Evolutionary conservation across 2,797 vertebrate species (phyloP).

Genomic region (Muscicapa comitata): DNA sequence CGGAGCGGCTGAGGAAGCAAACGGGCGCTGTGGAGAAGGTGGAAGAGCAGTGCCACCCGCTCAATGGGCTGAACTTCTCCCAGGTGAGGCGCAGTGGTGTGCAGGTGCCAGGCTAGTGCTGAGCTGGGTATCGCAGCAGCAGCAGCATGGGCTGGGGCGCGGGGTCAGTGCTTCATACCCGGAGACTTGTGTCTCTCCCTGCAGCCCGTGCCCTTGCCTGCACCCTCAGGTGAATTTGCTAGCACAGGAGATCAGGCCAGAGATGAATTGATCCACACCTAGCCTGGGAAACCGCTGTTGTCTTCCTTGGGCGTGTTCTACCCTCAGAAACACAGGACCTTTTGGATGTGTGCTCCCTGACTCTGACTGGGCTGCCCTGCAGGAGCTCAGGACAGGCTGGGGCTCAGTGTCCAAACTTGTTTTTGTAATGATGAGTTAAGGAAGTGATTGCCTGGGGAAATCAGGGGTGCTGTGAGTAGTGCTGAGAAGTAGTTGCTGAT

Average conservation of each 20-base stretch:
- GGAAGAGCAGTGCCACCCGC: slow-evolving; percentile 89
- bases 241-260: background rate
- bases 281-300: background rate
- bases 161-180: too few relatives aligned
- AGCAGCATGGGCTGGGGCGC: background rate
- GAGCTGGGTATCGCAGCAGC: background rate
- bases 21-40: slow-evolving; percentile 89
- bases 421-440: background rate
- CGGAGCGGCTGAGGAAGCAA: slow-evolving; percentile 85
- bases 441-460: background rate
- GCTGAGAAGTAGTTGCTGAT: background rate
- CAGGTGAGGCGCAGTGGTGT: slow-evolving; percentile 77
- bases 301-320: background rate
- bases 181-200: too few relatives aligned
- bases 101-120: background rate
- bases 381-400: background rate
- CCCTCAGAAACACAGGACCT: background rate
- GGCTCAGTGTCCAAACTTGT: background rate
- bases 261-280: background rate
- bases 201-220: background rate
- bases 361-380: background rate
- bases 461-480: background rate
- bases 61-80: slow-evolving; percentile 89
- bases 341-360: background rate
- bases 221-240: background rate